phyloP scores from a whole-genome alignment of 2,797 vertebrate species.

The Tinamus major region DNA sequence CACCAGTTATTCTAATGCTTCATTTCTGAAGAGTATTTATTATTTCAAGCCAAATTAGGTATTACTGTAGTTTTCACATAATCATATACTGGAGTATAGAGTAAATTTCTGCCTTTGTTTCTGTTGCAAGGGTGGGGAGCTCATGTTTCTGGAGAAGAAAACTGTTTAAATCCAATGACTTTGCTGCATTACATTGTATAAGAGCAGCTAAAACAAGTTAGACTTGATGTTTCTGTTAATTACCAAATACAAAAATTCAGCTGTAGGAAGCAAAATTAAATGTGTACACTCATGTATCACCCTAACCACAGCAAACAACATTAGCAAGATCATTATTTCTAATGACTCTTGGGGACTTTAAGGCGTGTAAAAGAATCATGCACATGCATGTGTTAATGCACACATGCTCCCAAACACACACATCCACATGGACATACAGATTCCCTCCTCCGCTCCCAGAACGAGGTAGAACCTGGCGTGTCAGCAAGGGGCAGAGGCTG shows the following conservation, averaged over 20 bases:
- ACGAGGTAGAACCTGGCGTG: neutral
- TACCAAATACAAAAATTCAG: neutral
- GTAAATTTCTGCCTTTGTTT: constrained; percentile 14
- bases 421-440: too few species aligned
- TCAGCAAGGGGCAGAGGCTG: neutral
- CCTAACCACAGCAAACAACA: neutral
- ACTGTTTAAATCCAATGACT: neutral
- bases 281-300: neutral
- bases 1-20: neutral
- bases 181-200: neutral
- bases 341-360: neutral
- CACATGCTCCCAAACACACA: too few species aligned
- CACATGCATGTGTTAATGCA: too few species aligned
- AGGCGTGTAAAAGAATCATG: neutral
- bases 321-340: neutral
- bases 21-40: neutral
- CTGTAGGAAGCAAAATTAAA: neutral
- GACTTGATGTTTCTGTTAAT: neutral
- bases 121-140: neutral
- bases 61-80: neutral
- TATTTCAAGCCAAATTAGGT: neutral
- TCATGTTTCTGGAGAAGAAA: neutral
- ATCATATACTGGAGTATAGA: neutral
- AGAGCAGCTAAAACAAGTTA: neutral
- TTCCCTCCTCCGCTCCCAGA: neutral